Conservation (phyloP, 2,113 vertebrate genomes). For the Drymodes brunneopygia region DNA sequence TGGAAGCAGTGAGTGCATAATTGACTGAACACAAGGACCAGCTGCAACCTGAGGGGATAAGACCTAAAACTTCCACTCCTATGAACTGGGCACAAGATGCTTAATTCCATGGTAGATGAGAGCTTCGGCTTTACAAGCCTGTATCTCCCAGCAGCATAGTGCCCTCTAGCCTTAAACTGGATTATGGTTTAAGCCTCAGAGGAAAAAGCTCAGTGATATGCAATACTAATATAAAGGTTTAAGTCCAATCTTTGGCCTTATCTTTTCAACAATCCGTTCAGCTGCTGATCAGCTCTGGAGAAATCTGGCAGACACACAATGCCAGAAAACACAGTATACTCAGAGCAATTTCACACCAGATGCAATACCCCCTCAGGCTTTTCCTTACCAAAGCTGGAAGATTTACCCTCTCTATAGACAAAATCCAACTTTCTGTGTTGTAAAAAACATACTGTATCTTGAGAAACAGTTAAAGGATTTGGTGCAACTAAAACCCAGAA, state of each 20-base stretch:
- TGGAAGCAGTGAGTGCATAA: background rate
- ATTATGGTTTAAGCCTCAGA: background rate
- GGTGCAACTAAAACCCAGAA: background rate
- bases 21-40: rapidly evolving
- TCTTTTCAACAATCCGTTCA: background rate
- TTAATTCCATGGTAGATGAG: background rate
- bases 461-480: background rate
- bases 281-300: background rate
- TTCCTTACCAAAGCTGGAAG: background rate
- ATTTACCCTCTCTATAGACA: background rate
- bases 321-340: background rate
- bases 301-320: background rate
- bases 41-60: background rate
- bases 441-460: background rate
- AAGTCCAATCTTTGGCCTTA: background rate
- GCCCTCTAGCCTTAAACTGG: constrained; percentile 42
- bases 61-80: background rate
- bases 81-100: background rate
- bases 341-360: background rate
- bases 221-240: background rate
- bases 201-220: background rate
- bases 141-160: constrained; percentile 24
- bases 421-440: background rate
- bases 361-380: background rate
- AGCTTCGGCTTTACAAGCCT: background rate